Evolutionary conservation across 2,888 invertebrate genomes (phyloP), one percentile per base, ranked within the genome.

Genomic region (Sphaerophoria taeniata): DNA sequence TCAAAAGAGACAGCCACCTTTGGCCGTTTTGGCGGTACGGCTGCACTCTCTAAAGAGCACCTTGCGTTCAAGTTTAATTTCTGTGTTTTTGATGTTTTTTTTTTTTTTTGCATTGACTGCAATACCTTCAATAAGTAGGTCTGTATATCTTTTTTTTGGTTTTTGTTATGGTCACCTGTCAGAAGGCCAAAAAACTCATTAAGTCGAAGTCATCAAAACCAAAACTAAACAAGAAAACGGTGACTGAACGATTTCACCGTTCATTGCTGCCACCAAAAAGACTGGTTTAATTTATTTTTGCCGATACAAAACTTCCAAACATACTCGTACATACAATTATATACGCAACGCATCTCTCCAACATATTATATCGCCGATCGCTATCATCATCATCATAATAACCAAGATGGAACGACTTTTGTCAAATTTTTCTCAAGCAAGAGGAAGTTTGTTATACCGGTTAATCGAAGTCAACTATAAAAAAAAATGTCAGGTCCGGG

Each of bases 241-340:
- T 74, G 84, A 74, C 49, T 55, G 72, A 77, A 69, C 81, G 85
- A 85, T 85, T 85, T 85, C 85, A 73, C 85, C 73, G 63, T 61
- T 49, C 67, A 69, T 61, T 36, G 6, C 2, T 14, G 14, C 45
- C 16, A 24, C 24, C 24, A 24, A 24, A 24, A 9, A 60, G 72
- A 85, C 76, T 76, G 81, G 84, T 81, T 79, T 12, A 39, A 16
- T 47, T 79, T 34, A 47, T 34, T 60, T 65, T 65, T 49, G 49
- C 33, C 31, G 61, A 45, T 14, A 63, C 14, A 34, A 49, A 34
- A 39, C 36, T 60, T 12, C 33, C 14, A 63, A 34, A 24, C 24
- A 24, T 24, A 24, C 24, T 24, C 24, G 24, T 24, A 24, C 24
- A 24, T 24, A 24, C 24, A 24, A 24, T 24, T 24, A 24, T 24